Evolutionary conservation across 2,888 invertebrate genomes (phyloP).

Genomic region (Euproctis similis): DNA sequence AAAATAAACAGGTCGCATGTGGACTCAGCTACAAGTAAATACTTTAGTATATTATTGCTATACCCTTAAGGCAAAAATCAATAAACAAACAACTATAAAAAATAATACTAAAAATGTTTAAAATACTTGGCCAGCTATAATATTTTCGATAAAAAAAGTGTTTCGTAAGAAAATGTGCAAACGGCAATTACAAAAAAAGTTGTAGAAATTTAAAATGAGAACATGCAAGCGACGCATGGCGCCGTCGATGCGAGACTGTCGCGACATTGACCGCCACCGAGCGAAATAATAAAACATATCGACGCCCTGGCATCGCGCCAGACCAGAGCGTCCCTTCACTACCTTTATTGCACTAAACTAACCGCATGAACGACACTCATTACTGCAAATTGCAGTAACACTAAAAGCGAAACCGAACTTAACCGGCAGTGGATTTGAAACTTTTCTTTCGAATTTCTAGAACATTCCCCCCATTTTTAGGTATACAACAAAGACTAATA

Average conservation of each 20-base stretch:
- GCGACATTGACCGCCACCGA: conserved; percentile 72
- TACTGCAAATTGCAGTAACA: conserved; percentile 19
- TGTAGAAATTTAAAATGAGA: conserved; percentile 39
- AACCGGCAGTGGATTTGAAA: conserved; percentile 26
- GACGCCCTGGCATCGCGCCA: conserved; percentile 65
- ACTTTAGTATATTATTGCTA: too few species aligned
- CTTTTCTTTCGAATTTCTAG: conserved; percentile 34
- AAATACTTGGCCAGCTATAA: too few species aligned
- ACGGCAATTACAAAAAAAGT: conserved; percentile 20
- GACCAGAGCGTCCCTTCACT: conserved; percentile 63
- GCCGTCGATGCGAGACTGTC: conserved; percentile 49
- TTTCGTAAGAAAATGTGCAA: too few species aligned
- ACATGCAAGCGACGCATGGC: conserved; percentile 56
- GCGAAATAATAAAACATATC: conserved; percentile 70
- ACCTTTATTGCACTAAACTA: conserved; percentile 43
- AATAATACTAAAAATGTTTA: too few species aligned
- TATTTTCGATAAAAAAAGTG: too few species aligned
- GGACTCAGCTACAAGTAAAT: neutral
- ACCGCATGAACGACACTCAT: conserved; percentile 29
- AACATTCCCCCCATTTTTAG: conserved; percentile 33
- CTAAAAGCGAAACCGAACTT: conserved; percentile 21
- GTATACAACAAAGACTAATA: conserved; percentile 30
- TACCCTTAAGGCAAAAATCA: too few species aligned
- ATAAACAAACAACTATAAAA: too few species aligned
- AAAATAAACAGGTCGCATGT: neutral